Conservation (phyloP, 2,797 vertebrate genomes). For the Muraenolepis orangiensis region DNA sequence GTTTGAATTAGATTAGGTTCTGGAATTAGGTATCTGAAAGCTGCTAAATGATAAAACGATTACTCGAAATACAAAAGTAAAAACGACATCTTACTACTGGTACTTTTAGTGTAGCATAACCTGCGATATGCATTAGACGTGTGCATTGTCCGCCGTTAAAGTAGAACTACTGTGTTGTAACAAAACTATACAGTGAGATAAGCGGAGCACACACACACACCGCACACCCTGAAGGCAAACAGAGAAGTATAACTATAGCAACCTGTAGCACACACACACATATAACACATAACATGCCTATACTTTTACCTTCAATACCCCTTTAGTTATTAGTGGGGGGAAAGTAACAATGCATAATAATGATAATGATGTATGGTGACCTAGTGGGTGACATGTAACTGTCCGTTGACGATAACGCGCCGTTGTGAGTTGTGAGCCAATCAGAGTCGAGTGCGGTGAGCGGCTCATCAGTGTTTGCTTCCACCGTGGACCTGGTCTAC, state of each 20-base stretch:
- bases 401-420: neutral
- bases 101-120: neutral
- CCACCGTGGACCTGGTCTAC: neutral
- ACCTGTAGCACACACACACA: neutral
- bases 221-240: slow-evolving; percentile 1
- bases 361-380: neutral
- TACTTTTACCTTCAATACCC: neutral
- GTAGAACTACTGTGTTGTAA: too few species aligned
- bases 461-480: neutral
- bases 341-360: neutral
- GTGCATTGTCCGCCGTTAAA: too few species aligned
- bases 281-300: neutral
- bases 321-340: neutral
- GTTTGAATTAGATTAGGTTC: neutral
- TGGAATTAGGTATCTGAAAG: neutral
- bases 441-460: neutral
- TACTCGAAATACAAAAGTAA: neutral
- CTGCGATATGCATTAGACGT: too few species aligned
- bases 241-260: neutral
- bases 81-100: neutral
- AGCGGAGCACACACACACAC: neutral
- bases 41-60: neutral
- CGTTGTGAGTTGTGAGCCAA: neutral
- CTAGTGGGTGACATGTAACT: too few species aligned
- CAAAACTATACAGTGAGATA: too few species aligned